A percentile compares a stretch with the other conserved stretches of the same genome.
Evolutionary conservation across 2,888 invertebrate genomes (phyloP).

Genomic region (Hydrotaea diabolus): DNA sequence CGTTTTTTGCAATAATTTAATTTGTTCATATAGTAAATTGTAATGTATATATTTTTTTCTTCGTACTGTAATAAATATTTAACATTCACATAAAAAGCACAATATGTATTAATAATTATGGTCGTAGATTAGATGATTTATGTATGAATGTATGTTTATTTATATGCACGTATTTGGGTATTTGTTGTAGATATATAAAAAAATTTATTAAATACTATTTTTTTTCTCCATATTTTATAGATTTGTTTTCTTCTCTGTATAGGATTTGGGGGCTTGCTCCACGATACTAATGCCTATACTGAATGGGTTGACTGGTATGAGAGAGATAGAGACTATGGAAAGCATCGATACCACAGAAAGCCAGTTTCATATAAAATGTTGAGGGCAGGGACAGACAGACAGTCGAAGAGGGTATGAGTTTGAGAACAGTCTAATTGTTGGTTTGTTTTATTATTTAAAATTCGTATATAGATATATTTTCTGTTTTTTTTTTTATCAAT

Average conservation of each 20-base stretch:
- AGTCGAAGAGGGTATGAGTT: not conserved
- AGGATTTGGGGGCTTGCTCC: not conserved
- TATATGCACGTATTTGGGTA: no score
- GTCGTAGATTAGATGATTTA: slow-evolving; percentile 71
- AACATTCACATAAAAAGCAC: slow-evolving; percentile 67
- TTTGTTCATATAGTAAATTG: no score
- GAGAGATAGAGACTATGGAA: slow-evolving; percentile 17
- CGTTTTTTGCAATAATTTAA: slow-evolving; percentile 20
- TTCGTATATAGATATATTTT: no score
- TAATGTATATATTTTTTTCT: slow-evolving; percentile 34
- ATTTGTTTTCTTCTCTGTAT: slow-evolving; percentile 39
- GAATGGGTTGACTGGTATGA: not conserved
- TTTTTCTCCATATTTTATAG: slow-evolving; percentile 37
- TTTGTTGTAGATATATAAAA: slow-evolving; percentile 21
- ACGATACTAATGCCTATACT: not conserved
- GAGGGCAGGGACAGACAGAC: not conserved
- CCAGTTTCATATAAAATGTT: not conserved
- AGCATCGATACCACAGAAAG: not conserved
- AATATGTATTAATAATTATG: slow-evolving; percentile 67
- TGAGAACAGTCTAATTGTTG: slow-evolving; percentile 47
- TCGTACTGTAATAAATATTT: slow-evolving; percentile 58
- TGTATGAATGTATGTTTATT: slow-evolving; percentile 50
- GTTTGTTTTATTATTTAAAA: slow-evolving; percentile 7
- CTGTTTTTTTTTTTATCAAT: slow-evolving; percentile 15
- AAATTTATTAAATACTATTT: slow-evolving; percentile 45